phyloP scores from a whole-genome alignment of 1,140 invertebrate species.

The Ceratina australensis region DNA sequence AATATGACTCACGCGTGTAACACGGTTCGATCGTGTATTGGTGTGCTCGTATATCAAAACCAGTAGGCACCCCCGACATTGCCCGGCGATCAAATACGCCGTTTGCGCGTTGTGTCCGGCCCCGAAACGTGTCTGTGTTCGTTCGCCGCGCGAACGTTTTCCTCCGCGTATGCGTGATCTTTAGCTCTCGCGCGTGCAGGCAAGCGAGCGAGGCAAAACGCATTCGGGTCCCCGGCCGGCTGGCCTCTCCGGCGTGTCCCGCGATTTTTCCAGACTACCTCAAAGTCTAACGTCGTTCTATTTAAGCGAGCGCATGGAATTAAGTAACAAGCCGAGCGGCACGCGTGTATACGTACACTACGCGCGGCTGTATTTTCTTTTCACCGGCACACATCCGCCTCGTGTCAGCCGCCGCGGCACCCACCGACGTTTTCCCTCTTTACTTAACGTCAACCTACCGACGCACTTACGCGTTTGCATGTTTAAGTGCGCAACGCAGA shows the following conservation, averaged over 20 bases:
- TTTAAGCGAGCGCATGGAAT: slow-evolving; percentile 74
- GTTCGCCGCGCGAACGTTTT: neutral
- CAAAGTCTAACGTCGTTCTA: slow-evolving; percentile 73
- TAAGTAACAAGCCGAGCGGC: slow-evolving; percentile 70
- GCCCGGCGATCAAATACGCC: slow-evolving; percentile 65
- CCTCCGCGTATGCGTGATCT: too few species aligned
- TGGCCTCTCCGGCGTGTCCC: slow-evolving; percentile 61
- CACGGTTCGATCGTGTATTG: slow-evolving; percentile 70
- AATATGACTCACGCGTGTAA: slow-evolving; percentile 75
- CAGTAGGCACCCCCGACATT: slow-evolving; percentile 78
- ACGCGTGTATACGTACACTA: too few species aligned
- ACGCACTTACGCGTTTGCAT: neutral
- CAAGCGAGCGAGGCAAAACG: neutral
- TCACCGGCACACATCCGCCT: slow-evolving; percentile 73
- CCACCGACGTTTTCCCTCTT: neutral
- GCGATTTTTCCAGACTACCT: slow-evolving; percentile 74
- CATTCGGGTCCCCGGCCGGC: slow-evolving; percentile 1
- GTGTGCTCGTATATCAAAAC: slow-evolving; percentile 79
- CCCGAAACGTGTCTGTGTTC: neutral
- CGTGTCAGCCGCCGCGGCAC: slow-evolving; percentile 36
- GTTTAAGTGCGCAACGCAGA: slow-evolving; percentile 9
- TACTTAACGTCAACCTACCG: neutral
- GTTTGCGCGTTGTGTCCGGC: neutral
- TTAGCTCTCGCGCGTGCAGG: neutral
- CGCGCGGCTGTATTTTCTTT: slow-evolving; percentile 69